Base-by-base conservation (phyloP, 2,888 invertebrate species). In the Kryphioiulus occultus region DNA sequence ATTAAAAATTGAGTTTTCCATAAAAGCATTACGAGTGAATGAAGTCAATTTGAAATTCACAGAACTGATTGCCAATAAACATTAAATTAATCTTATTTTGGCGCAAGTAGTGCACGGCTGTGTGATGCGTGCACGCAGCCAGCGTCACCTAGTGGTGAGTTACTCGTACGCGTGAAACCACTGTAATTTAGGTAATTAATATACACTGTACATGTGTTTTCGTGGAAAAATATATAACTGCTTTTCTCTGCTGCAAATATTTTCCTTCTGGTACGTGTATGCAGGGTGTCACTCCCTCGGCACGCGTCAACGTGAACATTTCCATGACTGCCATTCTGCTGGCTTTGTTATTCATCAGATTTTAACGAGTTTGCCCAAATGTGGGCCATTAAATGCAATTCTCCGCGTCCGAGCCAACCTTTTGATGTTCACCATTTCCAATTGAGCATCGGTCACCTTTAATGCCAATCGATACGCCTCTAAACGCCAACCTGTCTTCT, bases 291-390 rank as follows among this genome's bases (percentile, higher is more conserved):
- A 78, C 78, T 78, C 78, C 78, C 78, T 78, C 7, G 12, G 12
- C 68, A 78, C 78, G 22, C 9, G 68, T 10, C 78, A 78, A 1
- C 1, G 30, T 78, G 78, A 9, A 30, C 78, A 78, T 78, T 78
- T 78, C 15, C 26, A 78, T 26, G 26, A 78, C 4, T 78, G 78
- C 78, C 68, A 68, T 68, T 68, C 26, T 68, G 22, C 26, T 78
- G 78, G 78, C 78, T 78, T 78, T 78, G 78, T 78, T 78, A 78
- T 78, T 78, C 78, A 78, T 78, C 78, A 78, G 78, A 78, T 78
- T 78, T 78, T 78, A 78, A 78, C 78, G 78, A 78, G 78, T 78
- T 78, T 78, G 78, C 1, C 30, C 78, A 30, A 78, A 78, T 22
- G 78, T 10, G 10, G 26, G 30, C 22, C 78, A 30, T 78, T 78